Conservation (phyloP, 2,888 invertebrate genomes). For the Periphyllus acericola region DNA sequence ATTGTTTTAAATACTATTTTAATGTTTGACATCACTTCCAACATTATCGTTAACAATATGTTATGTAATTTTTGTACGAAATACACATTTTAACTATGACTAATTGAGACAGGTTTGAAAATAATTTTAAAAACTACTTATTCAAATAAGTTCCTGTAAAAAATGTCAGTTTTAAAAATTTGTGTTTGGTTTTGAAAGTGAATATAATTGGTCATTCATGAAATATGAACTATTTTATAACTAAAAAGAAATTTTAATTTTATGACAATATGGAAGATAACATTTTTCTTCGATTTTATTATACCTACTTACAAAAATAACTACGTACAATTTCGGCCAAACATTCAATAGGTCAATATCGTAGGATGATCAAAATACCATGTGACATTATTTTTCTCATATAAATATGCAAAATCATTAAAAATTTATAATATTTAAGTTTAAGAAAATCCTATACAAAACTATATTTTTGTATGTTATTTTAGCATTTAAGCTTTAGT, state of each 20-base stretch:
- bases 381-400: no score
- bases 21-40: not conserved
- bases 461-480: no score
- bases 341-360: not conserved
- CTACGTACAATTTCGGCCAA: not conserved
- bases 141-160: not conserved
- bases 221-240: not conserved
- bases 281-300: not conserved
- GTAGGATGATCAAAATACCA: no score
- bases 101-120: not conserved
- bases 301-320: not conserved
- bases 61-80: not conserved
- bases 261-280: not conserved
- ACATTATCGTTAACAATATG: not conserved
- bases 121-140: not conserved
- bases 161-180: not conserved
- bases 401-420: no score
- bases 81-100: not conserved
- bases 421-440: no score
- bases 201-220: slow-evolving; percentile 6
- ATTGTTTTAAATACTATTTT: not conserved
- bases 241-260: not conserved
- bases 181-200: not conserved
- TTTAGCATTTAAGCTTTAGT: no score
- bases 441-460: no score